phyloP scores from a whole-genome alignment of 2,888 invertebrate species.

The Escarpia spicata region DNA sequence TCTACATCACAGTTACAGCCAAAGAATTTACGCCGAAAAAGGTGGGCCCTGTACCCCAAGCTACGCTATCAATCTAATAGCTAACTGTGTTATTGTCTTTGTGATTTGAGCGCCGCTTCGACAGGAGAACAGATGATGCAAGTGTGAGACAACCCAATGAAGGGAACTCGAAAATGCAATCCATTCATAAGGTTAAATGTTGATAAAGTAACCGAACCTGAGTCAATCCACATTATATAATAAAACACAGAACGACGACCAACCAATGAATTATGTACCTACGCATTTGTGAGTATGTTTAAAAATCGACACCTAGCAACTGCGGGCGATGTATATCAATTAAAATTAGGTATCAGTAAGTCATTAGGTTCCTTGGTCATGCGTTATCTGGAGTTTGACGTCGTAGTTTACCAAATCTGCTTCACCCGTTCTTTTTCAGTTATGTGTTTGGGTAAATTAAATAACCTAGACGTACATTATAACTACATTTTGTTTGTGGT shows the following conservation, averaged over 20 bases:
- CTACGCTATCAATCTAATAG: too few relatives aligned
- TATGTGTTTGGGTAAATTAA: background rate
- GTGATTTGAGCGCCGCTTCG: too few relatives aligned
- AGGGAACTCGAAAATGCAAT: too few relatives aligned
- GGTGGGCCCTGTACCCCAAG: too few relatives aligned
- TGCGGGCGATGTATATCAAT: background rate
- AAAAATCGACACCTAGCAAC: background rate
- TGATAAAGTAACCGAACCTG: background rate
- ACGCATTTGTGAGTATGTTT: background rate
- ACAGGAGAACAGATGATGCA: too few relatives aligned
- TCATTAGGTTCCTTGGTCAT: background rate
- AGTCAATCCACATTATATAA: background rate
- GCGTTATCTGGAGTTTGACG: background rate
- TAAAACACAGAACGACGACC: too few relatives aligned
- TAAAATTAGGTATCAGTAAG: background rate
- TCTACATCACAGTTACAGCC: too few relatives aligned
- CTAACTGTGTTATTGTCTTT: too few relatives aligned
- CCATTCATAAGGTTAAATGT: background rate
- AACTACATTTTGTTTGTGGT: background rate
- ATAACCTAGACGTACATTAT: background rate
- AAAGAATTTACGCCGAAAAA: too few relatives aligned
- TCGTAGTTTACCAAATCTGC: background rate
- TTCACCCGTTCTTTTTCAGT: background rate
- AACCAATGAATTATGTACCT: background rate
- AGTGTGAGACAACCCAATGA: too few relatives aligned